Base-by-base conservation (phyloP, 2,888 invertebrate species). In the Aphrophora alni region DNA sequence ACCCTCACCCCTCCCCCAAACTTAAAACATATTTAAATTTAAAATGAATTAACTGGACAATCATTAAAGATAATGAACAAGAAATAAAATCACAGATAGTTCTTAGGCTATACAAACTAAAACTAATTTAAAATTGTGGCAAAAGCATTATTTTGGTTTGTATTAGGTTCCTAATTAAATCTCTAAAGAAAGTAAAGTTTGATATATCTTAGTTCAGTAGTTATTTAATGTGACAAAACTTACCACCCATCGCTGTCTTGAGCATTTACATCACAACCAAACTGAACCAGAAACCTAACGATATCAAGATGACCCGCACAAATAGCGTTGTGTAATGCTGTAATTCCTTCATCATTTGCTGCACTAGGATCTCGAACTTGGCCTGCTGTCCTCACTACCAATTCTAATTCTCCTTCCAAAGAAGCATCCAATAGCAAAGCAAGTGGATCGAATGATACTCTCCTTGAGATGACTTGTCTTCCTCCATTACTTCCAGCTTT, bases 281-380 rank as follows among this genome's bases (percentile, higher is more conserved):
- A 95, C 89, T 98, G 97, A 78, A 99, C 98, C 81, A 99, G 93
- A 89, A 98, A 98, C 91, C 96, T 95, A 86, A 99, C 99, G 87
- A 99, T 98, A 87, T 99, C 98, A 87, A 97, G 93, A 90, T 99
- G 99, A 24, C 99, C 99, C 0, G 99, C 99, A 89, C 99, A 99
- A 87, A 99, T 99, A 85, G 99, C 98, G 89, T 99, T 99, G 90
- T 99, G 99, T 82, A 99, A 92, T 68, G 99, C 99, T 0, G 99
- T 99, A 87, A 99, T 99, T 78, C 99, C 99, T 89, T 99, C 99
- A 89, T 99, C 99, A 88, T 99, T 99, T 81, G 98, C 97, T 79
- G 97, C 97, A 88, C 98, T 98, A 59, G 98, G 97, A 90, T 99
- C 97, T 85, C 96, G 92, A 84, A 98, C 95, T 92, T 98, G 95